A percentile compares a stretch with the other conserved stretches of the same genome.
Evolutionary conservation across 1,140 invertebrate genomes (phyloP).

Genomic region (Drosophila grimshawi): DNA sequence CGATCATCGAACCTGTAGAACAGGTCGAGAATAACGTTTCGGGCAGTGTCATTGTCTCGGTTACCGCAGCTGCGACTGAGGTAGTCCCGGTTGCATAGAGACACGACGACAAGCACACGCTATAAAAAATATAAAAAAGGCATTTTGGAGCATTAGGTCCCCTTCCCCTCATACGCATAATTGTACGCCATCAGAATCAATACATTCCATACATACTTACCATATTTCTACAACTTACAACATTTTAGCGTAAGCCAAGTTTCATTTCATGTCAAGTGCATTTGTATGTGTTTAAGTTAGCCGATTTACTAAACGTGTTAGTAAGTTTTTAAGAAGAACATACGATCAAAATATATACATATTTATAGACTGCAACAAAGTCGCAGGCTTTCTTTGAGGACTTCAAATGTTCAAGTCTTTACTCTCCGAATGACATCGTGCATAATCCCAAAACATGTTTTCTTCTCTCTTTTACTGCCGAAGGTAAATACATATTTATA

Average conservation of each 20-base stretch:
- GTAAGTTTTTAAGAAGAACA: slow-evolving; percentile 22
- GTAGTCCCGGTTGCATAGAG: slow-evolving; percentile 71
- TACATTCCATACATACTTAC: slow-evolving; percentile 39
- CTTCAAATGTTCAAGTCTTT: background rate
- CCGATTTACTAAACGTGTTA: slow-evolving; percentile 32
- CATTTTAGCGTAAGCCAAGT: slow-evolving; percentile 28
- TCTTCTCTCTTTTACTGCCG: background rate
- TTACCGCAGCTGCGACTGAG: slow-evolving; percentile 54
- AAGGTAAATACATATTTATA: no score
- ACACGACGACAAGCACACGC: slow-evolving; percentile 37
- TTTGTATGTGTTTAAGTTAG: slow-evolving; percentile 7
- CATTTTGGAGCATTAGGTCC: slow-evolving; percentile 24
- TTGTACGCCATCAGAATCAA: slow-evolving; percentile 54
- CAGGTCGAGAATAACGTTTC: slow-evolving; percentile 81
- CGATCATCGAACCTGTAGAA: slow-evolving; percentile 77
- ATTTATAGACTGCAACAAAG: slow-evolving; percentile 14
- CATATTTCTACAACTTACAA: slow-evolving; percentile 49
- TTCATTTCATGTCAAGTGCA: slow-evolving; percentile 25
- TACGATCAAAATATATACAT: slow-evolving; percentile 48
- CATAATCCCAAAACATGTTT: slow-evolving; percentile 38
- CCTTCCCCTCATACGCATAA: slow-evolving; percentile 52
- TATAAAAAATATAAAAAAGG: slow-evolving; percentile 38
- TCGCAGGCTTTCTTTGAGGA: background rate
- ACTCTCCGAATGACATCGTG: background rate
- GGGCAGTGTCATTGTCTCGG: slow-evolving; percentile 61